These are phyloP conservation scores for Eilema caniola DNA, from an alignment of 2,888 invertebrate species.

Conservation along the genomic window DNA sequence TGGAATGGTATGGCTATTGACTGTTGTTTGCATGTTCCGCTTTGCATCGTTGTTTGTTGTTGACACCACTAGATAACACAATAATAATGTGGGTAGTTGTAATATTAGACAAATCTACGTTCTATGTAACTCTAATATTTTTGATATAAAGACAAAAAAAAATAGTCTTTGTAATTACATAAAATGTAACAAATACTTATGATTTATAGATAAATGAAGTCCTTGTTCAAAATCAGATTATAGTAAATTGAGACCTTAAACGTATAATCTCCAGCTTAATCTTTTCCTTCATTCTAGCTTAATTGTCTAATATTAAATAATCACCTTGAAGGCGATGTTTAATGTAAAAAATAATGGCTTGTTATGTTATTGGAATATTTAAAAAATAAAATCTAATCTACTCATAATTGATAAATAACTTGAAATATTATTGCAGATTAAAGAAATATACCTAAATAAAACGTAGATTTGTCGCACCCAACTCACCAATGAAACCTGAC, in stretches of 20 bases:
- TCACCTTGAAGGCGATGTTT: background rate
- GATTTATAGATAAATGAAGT: background rate
- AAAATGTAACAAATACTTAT: background rate
- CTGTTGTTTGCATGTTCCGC: constrained; percentile 62
- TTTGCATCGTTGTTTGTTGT: constrained; percentile 67
- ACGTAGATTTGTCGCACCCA: constrained; percentile 46
- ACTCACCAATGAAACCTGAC: constrained; percentile 18
- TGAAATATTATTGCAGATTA: background rate
- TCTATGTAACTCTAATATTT: constrained; percentile 2
- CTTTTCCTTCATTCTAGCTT: background rate
- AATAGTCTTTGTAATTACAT: background rate
- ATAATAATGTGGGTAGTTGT: constrained; percentile 35
- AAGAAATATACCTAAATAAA: constrained; percentile 13
- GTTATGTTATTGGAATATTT: background rate
- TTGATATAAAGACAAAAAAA: background rate
- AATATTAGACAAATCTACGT: constrained; percentile 55
- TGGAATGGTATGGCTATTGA: constrained; percentile 37
- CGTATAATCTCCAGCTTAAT: background rate
- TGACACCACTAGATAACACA: constrained; percentile 53
- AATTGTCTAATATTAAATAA: background rate
- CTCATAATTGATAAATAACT: background rate
- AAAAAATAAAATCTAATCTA: background rate
- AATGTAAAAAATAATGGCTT: background rate
- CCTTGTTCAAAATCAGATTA: background rate
- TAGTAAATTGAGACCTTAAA: background rate